A percentile compares a stretch with the other conserved stretches of the same genome.
phyloP scores from a whole-genome alignment of 2,888 invertebrate species.

The Plusia festucae region DNA sequence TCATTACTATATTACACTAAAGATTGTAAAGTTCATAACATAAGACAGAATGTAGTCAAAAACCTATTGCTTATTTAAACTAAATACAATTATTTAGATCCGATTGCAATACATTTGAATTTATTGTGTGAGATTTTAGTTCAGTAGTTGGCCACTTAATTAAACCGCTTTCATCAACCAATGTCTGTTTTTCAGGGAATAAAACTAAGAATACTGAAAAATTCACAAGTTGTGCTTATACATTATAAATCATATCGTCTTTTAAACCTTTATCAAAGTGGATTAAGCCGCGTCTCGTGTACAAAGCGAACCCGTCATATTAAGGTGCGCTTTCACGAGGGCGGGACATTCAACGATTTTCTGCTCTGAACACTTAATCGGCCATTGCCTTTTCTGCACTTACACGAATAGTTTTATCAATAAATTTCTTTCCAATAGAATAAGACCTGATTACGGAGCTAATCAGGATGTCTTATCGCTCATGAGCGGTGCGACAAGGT shows the following conservation, averaged over 20 bases:
- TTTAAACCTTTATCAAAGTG: slow-evolving; percentile 26
- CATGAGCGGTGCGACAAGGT: background rate
- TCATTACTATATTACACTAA: background rate
- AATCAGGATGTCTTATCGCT: background rate
- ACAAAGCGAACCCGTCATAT: no score
- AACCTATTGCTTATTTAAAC: background rate
- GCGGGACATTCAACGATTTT: background rate
- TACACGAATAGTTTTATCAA: background rate
- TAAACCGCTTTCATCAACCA: background rate
- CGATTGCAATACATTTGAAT: background rate
- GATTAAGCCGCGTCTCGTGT: slow-evolving; percentile 7
- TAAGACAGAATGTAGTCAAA: background rate
- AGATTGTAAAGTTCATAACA: background rate
- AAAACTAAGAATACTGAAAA: slow-evolving; percentile 49
- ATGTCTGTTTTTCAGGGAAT: slow-evolving; percentile 14
- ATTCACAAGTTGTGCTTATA: slow-evolving; percentile 49
- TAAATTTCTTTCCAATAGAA: background rate
- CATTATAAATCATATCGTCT: slow-evolving; percentile 31
- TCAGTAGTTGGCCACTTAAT: slow-evolving; percentile 17
- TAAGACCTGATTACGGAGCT: background rate
- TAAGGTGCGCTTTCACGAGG: background rate
- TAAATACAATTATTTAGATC: background rate
- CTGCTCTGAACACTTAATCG: background rate
- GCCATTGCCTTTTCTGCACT: background rate
- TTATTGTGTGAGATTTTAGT: background rate